Evolutionary conservation across 2,797 vertebrate genomes (phyloP).

Genomic region (Coccyzus lansbergi): DNA sequence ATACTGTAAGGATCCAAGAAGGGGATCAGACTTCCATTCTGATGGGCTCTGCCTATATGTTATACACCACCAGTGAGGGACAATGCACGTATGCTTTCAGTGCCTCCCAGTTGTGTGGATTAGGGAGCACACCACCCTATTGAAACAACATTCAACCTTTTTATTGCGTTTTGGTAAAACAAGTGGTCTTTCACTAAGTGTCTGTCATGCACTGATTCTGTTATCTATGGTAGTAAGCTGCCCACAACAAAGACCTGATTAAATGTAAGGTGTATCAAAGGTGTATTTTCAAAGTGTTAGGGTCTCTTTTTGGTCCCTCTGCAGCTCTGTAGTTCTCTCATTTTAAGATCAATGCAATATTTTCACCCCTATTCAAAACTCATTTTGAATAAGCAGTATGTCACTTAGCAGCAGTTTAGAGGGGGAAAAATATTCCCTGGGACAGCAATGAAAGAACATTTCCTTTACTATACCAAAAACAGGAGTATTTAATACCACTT

Average conservation of each 20-base stretch:
- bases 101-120: neutral
- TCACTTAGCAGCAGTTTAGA: neutral
- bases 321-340: neutral
- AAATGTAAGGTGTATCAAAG: neutral
- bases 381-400: neutral
- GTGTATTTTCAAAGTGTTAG: neutral
- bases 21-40: neutral
- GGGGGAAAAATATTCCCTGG: too few species aligned
- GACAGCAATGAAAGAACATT: neutral
- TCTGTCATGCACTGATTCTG: neutral
- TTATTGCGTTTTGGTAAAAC: neutral
- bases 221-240: neutral
- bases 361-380: neutral
- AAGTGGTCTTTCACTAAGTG: neutral
- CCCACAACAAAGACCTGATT: neutral
- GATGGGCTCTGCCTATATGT: neutral
- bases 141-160: accelerated
- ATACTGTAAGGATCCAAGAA: neutral
- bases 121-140: neutral
- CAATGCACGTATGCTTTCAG: accelerated
- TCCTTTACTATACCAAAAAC: neutral
- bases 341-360: neutral
- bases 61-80: neutral
- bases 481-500: neutral
- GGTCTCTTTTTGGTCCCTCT: neutral